Base-by-base conservation (phyloP, 1,140 invertebrate genomes). In the Megathymus violae region DNA sequence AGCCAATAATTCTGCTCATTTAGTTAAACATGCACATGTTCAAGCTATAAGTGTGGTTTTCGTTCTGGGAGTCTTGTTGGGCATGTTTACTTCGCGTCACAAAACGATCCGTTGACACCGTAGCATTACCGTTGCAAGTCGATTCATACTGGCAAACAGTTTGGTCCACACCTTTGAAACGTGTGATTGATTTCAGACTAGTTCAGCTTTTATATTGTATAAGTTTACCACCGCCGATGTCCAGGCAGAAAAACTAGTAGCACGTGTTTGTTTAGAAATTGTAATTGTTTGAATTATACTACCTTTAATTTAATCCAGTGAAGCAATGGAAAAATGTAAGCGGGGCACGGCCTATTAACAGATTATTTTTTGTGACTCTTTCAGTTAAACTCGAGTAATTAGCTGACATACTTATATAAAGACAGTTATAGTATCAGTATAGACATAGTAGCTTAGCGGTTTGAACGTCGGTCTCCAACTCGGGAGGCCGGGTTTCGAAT, bases 111-210 rank as follows among this genome's bases (percentile, higher is more conserved):
- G 6, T 52, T 38, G 22, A n/a, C n/a, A n/a, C n/a, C 50, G n/a
- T 41, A 15, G 36, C 38, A 27, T 71, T 78, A 81, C 78, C 78
- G 69, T 67, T 47, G 71, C 62, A 54, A 66, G 58, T 62, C 40
- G 67, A 69, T 72, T 71, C 74, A 80, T 80, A 56, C 67, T 67
- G 74, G 38, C 58, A n/a, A 61, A 48, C 44, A 52, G 31, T 40
- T 15, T 38, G 36, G 40, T 22, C 36, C 17, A 41, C 50, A 36
- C 19, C 38, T 44, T 65, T 41, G 62, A 40, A 50, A 66, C 62
- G 60, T 64, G 22, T 66, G 64, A 67, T 70, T 66, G 25, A 47
- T 67, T 63, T 62, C 41, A 46, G 61, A 19, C 27, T 38, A 41
- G 64, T 40, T 27, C 41, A 43, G 52, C 47, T 61, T 61, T 63